Base-by-base conservation (phyloP, 2,888 invertebrate species). In the Dascillus cervinus region DNA sequence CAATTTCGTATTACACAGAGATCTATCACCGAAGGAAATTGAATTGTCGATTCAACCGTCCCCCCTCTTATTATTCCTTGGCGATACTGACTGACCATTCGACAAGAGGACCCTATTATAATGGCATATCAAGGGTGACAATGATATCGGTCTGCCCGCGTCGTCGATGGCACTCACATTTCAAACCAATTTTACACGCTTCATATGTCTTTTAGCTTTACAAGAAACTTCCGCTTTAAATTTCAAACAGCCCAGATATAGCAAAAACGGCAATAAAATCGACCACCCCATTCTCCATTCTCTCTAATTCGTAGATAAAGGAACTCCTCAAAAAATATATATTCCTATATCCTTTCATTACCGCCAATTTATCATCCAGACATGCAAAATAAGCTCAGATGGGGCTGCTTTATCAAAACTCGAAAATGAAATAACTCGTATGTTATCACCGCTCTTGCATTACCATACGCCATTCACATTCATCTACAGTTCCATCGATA, bases 21-120 rank as follows among this genome's bases (percentile, higher is more conserved):
- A 62, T 62, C 61, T 60, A 62, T 64, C 59, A 58, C 52, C 47
- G 53, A 55, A 56, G 56, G 55, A 56, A 63, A 63, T 64, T 62
- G 60, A 63, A 62, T 62, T 63, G 60, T 59, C 56, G 59, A 52
- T 44, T 53, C 48, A 52, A 52, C 52, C 49, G 49, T 50, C 54
- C 52, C 53, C n/a, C 42, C 52, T 53, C 55, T 61, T 62, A 56
- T 60, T 59, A 60, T 60, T 58, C 55, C 54, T 53, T 48, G 50
- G 52, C 49, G 52, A 48, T 53, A 52, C 56, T 61, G 60, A 60
- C 60, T 61, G 60, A 60, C 60, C 61, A 56, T 56, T 53, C 49
- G 46, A 46, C 43, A 44, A 49, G 50, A 49, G 46, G 31, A 28
- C 40, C 45, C 54, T 46, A 59, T 58, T 58, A 60, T 57, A 58